These are phyloP conservation scores for Dinoponera quadriceps DNA, from an alignment of 1,140 invertebrate species.

Conservation along the genomic window DNA sequence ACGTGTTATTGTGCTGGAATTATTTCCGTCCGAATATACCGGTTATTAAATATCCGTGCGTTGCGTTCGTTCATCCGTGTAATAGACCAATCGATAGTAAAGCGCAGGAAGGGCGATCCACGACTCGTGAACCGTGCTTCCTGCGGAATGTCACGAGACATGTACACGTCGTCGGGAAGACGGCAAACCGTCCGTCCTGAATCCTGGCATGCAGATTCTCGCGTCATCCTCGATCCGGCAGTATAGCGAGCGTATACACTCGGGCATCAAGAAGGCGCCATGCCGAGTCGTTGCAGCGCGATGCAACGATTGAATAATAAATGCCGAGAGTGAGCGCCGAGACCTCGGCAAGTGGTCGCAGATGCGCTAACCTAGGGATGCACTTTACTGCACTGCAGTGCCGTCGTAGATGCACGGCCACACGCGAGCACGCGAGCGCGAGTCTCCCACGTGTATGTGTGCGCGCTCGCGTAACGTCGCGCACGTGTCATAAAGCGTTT, in stretches of 20 bases:
- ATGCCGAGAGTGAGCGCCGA: constrained; percentile 72
- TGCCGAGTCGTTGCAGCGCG: constrained; percentile 36
- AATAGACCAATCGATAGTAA: neutral
- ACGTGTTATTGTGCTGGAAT: too few relatives aligned
- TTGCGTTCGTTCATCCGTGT: neutral
- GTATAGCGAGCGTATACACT: neutral
- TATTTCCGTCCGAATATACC: too few relatives aligned
- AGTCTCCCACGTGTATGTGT: too few relatives aligned
- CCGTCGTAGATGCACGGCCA: constrained; percentile 18
- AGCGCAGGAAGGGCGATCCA: neutral
- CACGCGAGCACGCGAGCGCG: neutral
- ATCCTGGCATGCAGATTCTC: constrained; percentile 27
- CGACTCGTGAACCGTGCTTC: neutral
- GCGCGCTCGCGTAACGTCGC: constrained; percentile 53
- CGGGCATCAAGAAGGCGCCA: constrained; percentile 26
- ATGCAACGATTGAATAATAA: constrained; percentile 80
- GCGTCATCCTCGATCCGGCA: neutral
- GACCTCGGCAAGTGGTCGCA: constrained; percentile 77
- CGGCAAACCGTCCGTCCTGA: constrained; percentile 5
- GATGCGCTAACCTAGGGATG: constrained; percentile 78
- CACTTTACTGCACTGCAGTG: constrained; percentile 81
- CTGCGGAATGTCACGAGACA: neutral
- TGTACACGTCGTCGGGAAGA: neutral
- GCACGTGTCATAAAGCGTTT: constrained; percentile 64
- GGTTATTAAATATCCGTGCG: too few relatives aligned